Percentiles rank a stretch among this genome's conserved stretches.
Conservation (phyloP, 2,113 vertebrate genomes). For the Cinclus cinclus region DNA sequence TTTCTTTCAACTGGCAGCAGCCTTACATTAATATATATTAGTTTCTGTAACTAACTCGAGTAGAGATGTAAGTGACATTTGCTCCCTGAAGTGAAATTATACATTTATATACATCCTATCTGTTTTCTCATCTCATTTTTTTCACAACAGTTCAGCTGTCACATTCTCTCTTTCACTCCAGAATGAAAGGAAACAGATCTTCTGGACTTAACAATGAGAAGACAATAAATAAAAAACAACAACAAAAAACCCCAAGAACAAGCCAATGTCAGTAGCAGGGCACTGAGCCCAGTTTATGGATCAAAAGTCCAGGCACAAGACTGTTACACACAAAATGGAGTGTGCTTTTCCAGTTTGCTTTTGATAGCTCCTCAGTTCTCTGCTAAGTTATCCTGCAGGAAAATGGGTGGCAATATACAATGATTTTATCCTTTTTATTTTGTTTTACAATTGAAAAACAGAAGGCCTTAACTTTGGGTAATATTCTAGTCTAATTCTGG, state of each 20-base stretch:
- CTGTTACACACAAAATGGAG: background rate
- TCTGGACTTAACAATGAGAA: background rate
- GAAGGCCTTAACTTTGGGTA: background rate
- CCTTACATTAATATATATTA: constrained; percentile 2
- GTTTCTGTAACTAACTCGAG: background rate
- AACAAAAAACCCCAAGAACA: background rate
- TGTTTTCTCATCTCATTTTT: background rate
- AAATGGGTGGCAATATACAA: background rate
- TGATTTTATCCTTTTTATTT: background rate
- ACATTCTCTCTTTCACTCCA: background rate
- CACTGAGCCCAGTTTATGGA: background rate
- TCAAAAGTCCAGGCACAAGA: background rate
- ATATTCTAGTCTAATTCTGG: constrained; percentile 2
- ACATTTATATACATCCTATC: background rate
- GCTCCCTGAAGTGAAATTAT: constrained; percentile 1
- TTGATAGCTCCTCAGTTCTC: background rate
- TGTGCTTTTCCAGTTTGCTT: background rate
- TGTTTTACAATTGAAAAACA: background rate
- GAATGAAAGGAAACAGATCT: background rate
- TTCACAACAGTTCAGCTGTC: background rate
- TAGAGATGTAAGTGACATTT: background rate
- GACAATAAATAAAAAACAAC: background rate
- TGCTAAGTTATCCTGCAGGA: background rate
- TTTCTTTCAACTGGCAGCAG: background rate
- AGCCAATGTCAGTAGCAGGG: background rate